phyloP scores from a whole-genome alignment of 2,888 invertebrate genomes.

The Lithodes maja region DNA sequence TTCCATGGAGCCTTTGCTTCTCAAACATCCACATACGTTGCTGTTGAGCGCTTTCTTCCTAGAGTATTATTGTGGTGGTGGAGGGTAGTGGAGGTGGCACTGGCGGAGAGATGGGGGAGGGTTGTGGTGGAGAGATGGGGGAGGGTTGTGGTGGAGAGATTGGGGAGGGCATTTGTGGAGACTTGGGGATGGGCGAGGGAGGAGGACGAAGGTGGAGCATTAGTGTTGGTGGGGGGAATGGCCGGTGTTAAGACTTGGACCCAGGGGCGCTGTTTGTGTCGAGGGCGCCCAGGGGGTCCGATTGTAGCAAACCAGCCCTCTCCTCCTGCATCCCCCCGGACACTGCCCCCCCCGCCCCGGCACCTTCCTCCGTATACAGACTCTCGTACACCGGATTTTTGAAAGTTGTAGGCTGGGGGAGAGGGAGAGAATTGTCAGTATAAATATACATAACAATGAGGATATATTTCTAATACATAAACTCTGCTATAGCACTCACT shows the following conservation, averaged over 20 bases:
- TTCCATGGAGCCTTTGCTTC: background rate
- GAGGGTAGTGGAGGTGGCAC: background rate
- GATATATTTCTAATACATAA: too few species aligned
- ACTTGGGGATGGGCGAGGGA: background rate
- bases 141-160: background rate
- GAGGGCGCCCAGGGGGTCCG: constrained; percentile 69
- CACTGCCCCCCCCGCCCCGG: constrained; percentile 22
- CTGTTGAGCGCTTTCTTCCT: background rate
- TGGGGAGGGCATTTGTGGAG: background rate
- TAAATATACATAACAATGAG: too few species aligned
- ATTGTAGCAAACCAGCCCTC: constrained; percentile 68
- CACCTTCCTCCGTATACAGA: constrained; percentile 78
- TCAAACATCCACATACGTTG: constrained; percentile 16
- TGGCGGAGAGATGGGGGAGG: background rate
- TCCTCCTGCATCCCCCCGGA: constrained; percentile 50
- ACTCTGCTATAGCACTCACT: too few species aligned
- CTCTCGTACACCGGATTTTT: constrained; percentile 92
- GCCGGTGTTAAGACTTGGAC: constrained; percentile 61
- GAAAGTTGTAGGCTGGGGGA: constrained; percentile 79
- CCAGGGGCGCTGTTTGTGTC: constrained; percentile 56
- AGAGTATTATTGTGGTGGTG: constrained; percentile 9
- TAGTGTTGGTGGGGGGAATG: background rate
- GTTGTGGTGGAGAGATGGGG: background rate
- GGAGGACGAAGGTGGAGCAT: background rate
- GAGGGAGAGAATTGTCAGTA: background rate